phyloP scores from a whole-genome alignment of 2,888 invertebrate species.

The Monochamus alternatus region DNA sequence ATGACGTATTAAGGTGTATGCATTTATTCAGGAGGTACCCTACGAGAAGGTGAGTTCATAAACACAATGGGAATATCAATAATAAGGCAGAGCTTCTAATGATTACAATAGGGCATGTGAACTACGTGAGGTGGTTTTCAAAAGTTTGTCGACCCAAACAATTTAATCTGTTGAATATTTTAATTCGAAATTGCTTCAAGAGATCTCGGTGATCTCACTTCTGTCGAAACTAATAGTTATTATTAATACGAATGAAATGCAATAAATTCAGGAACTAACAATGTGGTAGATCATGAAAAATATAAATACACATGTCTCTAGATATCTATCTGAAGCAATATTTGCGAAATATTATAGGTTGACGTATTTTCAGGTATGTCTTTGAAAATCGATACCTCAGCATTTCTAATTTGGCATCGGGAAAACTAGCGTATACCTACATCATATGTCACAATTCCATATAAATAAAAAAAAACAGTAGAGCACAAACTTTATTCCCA shows the following conservation, averaged over 20 bases:
- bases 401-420: no score
- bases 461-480: no score
- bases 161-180: conserved; percentile 37
- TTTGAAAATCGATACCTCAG: no score
- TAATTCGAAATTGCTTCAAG: conserved; percentile 27
- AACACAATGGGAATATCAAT: conserved; percentile 32
- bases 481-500: no score
- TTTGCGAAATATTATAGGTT: no score
- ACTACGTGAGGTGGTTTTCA: conserved; percentile 26
- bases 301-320: no score
- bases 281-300: no score
- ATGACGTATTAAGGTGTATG: conserved; percentile 19
- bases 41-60: conserved; percentile 30
- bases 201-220: background rate
- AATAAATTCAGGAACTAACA: no score
- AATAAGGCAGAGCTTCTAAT: conserved; percentile 31
- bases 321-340: no score
- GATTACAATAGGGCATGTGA: conserved; percentile 24
- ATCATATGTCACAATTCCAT: no score
- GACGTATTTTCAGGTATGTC: no score
- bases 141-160: conserved; percentile 35
- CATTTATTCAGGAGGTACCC: conserved; percentile 28
- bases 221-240: background rate
- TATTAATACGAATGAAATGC: background rate
- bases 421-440: no score